Conservation (phyloP, 2,797 vertebrate genomes). For the Valencia hispanica region DNA sequence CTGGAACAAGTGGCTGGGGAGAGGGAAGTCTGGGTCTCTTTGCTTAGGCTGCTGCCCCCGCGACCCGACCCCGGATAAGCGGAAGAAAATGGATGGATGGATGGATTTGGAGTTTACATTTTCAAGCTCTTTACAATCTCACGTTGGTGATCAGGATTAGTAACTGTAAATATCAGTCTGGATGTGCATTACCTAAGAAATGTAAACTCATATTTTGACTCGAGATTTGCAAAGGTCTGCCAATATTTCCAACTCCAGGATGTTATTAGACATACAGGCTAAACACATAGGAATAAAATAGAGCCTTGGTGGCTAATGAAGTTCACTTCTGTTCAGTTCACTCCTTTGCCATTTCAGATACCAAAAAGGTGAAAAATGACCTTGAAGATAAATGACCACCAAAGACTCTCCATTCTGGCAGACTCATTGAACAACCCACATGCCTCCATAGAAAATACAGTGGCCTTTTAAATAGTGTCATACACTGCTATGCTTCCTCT, state of each 20-base stretch:
- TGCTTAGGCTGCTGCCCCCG: too few relatives aligned
- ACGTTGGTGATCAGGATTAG: not conserved
- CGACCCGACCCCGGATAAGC: too few relatives aligned
- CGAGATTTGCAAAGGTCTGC: not conserved
- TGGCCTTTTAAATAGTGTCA: not conserved
- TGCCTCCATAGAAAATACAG: not conserved
- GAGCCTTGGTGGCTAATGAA: not conserved
- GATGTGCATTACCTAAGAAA: not conserved
- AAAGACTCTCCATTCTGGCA: not conserved
- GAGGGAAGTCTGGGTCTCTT: too few relatives aligned
- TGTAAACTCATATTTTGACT: not conserved
- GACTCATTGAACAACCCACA: constrained; percentile 1
- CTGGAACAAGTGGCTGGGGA: too few relatives aligned
- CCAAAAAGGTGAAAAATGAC: not conserved
- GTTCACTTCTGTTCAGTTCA: not conserved
- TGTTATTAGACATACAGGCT: not conserved
- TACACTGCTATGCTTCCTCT: not conserved
- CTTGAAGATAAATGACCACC: not conserved
- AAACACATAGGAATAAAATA: not conserved
- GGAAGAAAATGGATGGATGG: too few relatives aligned
- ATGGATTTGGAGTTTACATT: not conserved
- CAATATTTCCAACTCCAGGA: not conserved
- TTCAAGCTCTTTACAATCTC: not conserved
- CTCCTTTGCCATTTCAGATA: not conserved
- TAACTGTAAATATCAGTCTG: not conserved